Evolutionary conservation across 2,888 invertebrate genomes (phyloP).

Genomic region (Kuschelorhynchus macadamiae): DNA sequence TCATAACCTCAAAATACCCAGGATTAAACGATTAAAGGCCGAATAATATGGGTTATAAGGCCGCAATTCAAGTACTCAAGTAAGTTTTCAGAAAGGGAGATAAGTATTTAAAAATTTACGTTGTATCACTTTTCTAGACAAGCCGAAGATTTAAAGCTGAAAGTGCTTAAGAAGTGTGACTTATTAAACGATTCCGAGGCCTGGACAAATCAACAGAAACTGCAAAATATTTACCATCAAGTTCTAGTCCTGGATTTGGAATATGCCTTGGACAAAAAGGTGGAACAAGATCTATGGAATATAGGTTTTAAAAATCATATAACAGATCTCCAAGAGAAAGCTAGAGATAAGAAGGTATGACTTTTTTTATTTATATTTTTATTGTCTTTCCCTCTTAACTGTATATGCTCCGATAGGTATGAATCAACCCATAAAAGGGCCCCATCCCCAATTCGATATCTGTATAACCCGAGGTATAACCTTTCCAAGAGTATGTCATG

Average conservation of each 20-base stretch:
- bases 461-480: too few relatives aligned
- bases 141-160: slow-evolving; percentile 81
- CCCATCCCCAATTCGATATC: too few relatives aligned
- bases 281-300: slow-evolving; percentile 92
- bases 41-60: slow-evolving; percentile 79
- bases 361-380: too few relatives aligned
- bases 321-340: slow-evolving; percentile 81
- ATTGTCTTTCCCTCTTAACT: too few relatives aligned
- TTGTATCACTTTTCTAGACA: slow-evolving; percentile 70
- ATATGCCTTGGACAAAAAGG: slow-evolving; percentile 89
- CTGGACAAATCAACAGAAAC: slow-evolving; percentile 71
- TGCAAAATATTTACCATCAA: slow-evolving; percentile 75
- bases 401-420: too few relatives aligned
- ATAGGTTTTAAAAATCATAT: slow-evolving; percentile 91
- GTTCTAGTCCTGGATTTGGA: slow-evolving; percentile 86
- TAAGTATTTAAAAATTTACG: background rate
- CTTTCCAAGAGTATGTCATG: too few relatives aligned
- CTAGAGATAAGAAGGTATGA: slow-evolving; percentile 84
- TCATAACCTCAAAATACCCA: slow-evolving; percentile 21
- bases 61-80: slow-evolving; percentile 83
- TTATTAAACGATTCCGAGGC: slow-evolving; percentile 65
- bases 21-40: slow-evolving; percentile 8
- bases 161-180: slow-evolving; percentile 75
- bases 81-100: slow-evolving; percentile 70
- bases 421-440: too few relatives aligned